Evolutionary conservation across 2,888 invertebrate species (phyloP), one percentile per base, ranked within the genome.

Genomic region (Lampropteryx suffumata): DNA sequence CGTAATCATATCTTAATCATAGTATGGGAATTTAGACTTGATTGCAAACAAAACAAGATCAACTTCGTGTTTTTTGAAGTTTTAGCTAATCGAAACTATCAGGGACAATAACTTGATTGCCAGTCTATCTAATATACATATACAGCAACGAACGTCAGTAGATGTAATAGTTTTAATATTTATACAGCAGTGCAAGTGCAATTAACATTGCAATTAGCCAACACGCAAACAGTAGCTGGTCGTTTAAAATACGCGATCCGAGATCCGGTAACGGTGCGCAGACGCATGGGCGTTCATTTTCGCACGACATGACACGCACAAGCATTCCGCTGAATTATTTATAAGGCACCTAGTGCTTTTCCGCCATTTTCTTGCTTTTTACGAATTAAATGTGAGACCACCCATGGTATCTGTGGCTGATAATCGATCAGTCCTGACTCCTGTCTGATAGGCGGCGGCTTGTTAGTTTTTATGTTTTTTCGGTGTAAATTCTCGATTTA

Each of bases 291-390:
- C 65, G 67, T 69, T 69, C 71, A 69, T 79, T 81, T 85, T 86
- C 83, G 79, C 87, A 83, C 82, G 79, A 66, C 53, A 57, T 39
- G 52, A 55, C 67, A 69, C 75, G 71, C 76, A 70, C 73, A 65
- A 68, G 73, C 71, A 81, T 79, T 74, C 74, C 73, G 50, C 73
- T 87, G 73, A 76, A 86, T 87, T 85, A 87, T 87, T 80, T 79
- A 87, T 86, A 70, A 78, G 65, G 61, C 64, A 67, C 69, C 73
- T 70, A 73, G 69, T 73, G 76, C 71, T 82, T 84, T 86, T 84
- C 83, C 80, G 73, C 70, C 74, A 72, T 84, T 82, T 84, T 79
- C 79, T 78, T 57, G 59, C 62, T 73, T 82, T 74, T 66, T 60
- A 59, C 61, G 50, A 59, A 59, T 56, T 49, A 27, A 55, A 54